Conservation (phyloP, 2,113 vertebrate species). For the Phyllostomus discolor region DNA sequence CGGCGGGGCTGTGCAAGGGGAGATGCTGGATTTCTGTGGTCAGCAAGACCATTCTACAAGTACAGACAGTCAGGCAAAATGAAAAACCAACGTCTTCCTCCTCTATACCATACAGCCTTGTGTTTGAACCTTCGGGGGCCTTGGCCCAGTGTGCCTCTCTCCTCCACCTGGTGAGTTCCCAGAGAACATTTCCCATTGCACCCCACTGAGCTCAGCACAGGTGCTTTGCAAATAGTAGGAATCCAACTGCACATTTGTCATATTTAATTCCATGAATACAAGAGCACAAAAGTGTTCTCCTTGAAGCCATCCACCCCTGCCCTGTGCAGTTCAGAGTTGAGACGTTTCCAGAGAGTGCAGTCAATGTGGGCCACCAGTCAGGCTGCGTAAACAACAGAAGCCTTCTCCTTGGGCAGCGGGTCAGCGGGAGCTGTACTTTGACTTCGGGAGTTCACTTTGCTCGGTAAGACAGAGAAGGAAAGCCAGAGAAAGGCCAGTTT, state of each 20-base stretch:
- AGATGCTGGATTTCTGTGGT: background rate
- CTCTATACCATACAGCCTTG: background rate
- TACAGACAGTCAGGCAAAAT: background rate
- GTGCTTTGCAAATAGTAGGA: background rate
- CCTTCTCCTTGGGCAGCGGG: background rate
- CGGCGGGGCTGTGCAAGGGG: background rate
- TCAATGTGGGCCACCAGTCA: background rate
- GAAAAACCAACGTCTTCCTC: background rate
- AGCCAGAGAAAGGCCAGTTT: background rate
- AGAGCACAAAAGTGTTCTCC: background rate
- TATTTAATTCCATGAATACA: background rate
- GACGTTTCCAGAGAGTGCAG: background rate
- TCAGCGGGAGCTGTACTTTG: too few species aligned
- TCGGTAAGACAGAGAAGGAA: background rate
- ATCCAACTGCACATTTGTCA: background rate
- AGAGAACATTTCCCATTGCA: fast-evolving
- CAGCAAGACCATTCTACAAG: background rate
- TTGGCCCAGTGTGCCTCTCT: background rate
- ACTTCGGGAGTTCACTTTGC: background rate
- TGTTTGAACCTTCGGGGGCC: background rate
- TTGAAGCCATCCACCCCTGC: background rate
- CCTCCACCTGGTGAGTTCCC: background rate
- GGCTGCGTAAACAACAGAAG: background rate
- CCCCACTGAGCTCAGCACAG: background rate
- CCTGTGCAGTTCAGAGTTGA: background rate